Evolutionary conservation across 2,113 vertebrate species (phyloP).

Genomic region (Otus sunia): DNA sequence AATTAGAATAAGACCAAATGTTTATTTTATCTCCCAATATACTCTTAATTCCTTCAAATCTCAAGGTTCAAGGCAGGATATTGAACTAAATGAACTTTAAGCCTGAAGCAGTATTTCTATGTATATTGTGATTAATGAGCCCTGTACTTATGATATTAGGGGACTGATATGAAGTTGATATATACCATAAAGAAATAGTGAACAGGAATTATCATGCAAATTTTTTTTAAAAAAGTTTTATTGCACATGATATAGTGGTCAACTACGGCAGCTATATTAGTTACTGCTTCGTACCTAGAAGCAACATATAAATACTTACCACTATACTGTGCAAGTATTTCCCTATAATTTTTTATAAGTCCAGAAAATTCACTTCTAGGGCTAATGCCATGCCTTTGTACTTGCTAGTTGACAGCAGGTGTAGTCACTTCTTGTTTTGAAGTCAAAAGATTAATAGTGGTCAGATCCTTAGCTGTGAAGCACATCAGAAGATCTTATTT

Average conservation of each 20-base stretch:
- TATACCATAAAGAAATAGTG: not conserved
- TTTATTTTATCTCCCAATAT: not conserved
- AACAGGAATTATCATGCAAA: not conserved
- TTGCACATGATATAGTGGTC: not conserved
- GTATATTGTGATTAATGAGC: not conserved
- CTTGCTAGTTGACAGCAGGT: not conserved
- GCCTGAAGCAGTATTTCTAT: not conserved
- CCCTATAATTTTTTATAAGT: not conserved
- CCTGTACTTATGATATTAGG: not conserved
- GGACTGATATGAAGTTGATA: not conserved
- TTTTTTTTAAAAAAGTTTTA: not conserved
- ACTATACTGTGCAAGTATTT: not conserved
- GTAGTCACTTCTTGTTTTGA: conserved; percentile 10
- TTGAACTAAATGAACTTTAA: not conserved
- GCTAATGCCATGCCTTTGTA: not conserved
- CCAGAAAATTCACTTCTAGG: not conserved
- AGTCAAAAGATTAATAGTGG: conserved; percentile 20
- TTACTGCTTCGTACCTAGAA: not conserved
- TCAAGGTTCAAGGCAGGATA: not conserved
- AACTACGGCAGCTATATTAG: not conserved
- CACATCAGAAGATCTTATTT: conserved; percentile 22
- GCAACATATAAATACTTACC: not conserved
- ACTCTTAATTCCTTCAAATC: not conserved
- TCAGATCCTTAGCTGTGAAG: not conserved
- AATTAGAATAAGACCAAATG: not conserved